Evolutionary conservation across 2,113 vertebrate species (phyloP), one percentile per base, ranked within the genome.

Genomic region (Zapornia atra): DNA sequence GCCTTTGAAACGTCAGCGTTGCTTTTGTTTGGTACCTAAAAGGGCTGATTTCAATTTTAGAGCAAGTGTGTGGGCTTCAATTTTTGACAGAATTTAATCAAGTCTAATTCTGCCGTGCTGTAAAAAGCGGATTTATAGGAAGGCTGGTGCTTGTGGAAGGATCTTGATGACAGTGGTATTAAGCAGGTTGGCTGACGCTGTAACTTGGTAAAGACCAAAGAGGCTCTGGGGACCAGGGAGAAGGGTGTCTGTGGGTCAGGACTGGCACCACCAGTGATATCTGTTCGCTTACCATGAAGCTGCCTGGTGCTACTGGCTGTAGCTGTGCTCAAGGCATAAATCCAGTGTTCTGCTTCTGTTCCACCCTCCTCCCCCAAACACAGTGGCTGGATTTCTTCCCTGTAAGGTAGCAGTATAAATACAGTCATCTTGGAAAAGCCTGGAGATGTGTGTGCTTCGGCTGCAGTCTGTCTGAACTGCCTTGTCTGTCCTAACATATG

Each of bases 31-130:
- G 61, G 72, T 70, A 69, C 84, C 92, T 87, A 33, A 19, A 76
- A 69, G 83, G 38, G 66, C 50, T 76, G 59, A 76, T 66, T 80
- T 69, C 86, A 65, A 29, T 93, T 91, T 54, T 51, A 84, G 70
- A 82, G 90, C 36, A 51, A 96, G 40, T 19, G 73, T 46, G 77
- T 82, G 88, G 91, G 84, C 59, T 94, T 94, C 61, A 48, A 34
- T 76, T 96, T 97, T 77, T 82, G 93, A 73, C 95, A 77, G 91
- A 89, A 82, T 82, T 91, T 94, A 94, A 92, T 87, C 4, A 7
- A 21, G 40, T 79, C 36, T 89, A 63, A 76, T 91, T 91, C 83
- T 94, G 42, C 70, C 33, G 3, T 82, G 57, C 48, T 24, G 18
- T 79, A 61, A 89, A 96, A 69, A 79, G 36, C 66, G 77, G 50